Conservation (phyloP, 2,888 invertebrate species). For the Aphidius colemani region DNA sequence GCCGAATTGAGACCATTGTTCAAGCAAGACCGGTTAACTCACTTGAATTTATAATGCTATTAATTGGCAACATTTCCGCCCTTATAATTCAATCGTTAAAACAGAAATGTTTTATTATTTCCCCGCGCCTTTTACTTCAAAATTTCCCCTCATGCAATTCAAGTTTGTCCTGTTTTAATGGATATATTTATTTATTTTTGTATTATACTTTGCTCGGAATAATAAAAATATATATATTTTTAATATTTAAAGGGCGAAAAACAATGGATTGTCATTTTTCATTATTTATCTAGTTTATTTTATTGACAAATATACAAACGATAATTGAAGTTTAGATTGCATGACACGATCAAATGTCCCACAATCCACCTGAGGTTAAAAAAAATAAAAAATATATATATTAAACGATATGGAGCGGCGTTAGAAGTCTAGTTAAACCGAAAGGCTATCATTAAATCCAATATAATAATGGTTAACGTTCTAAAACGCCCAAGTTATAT, state of each 20-base stretch:
- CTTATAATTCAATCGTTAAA: slow-evolving; percentile 48
- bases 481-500: slow-evolving; percentile 6
- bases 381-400: neutral
- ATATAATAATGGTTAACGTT: slow-evolving; percentile 17
- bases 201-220: no score
- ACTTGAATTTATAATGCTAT: slow-evolving; percentile 51
- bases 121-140: slow-evolving; percentile 16
- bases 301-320: neutral
- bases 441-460: slow-evolving; percentile 16
- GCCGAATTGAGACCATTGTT: slow-evolving; percentile 44
- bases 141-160: no score
- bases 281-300: neutral
- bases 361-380: neutral
- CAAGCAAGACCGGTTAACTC: slow-evolving; percentile 39
- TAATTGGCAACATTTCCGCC: slow-evolving; percentile 52
- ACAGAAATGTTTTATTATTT: slow-evolving; percentile 25
- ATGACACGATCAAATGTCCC: slow-evolving; percentile 12
- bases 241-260: neutral
- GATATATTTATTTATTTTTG: no score
- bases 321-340: slow-evolving; percentile 14
- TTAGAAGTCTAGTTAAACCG: slow-evolving; percentile 16
- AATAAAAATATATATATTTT: no score
- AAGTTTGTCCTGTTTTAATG: neutral
- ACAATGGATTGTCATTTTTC: neutral
- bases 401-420: slow-evolving; percentile 18